Percentiles rank a stretch among this genome's conserved stretches.
Conservation (phyloP, 1,140 invertebrate species). For the Chlorops oryzae region DNA sequence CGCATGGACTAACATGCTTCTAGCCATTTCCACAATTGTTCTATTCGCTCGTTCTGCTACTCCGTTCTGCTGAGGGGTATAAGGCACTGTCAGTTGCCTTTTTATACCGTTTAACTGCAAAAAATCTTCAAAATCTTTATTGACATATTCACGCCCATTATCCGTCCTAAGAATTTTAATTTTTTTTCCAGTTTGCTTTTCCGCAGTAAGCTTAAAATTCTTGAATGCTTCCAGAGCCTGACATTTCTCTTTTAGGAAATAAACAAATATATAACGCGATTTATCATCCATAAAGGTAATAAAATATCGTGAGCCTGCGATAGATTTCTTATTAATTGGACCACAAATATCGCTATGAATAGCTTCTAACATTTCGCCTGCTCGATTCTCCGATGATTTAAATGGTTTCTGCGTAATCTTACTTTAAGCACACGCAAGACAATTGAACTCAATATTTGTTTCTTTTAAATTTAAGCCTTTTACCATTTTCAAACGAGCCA, state of each 20-base stretch:
- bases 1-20: constrained; percentile 29
- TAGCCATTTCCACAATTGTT: constrained; percentile 20
- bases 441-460: too few relatives aligned
- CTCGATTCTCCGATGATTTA: constrained; percentile 8
- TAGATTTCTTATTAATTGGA: constrained; percentile 25
- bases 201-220: constrained; percentile 3
- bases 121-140: constrained; percentile 23
- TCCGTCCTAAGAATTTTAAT: constrained; percentile 38
- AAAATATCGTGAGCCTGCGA: constrained; percentile 30
- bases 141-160: constrained; percentile 46
- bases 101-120: constrained; percentile 30
- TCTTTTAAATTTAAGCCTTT: too few relatives aligned
- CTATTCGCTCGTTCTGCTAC: constrained; percentile 33
- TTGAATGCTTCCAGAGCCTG: constrained; percentile 14
- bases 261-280: not conserved
- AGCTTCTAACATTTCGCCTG: constrained; percentile 4
- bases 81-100: constrained; percentile 40
- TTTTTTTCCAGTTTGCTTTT: constrained; percentile 27
- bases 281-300: constrained; percentile 34
- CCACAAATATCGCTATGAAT: constrained; percentile 33
- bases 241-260: constrained; percentile 10
- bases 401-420: constrained; percentile 1
- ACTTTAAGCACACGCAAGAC: constrained; percentile 3
- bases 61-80: constrained; percentile 49
- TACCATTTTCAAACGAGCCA: too few relatives aligned